Evolutionary conservation across 2,888 invertebrate genomes (phyloP).

Genomic region (Chrysotoxum bicinctum): DNA sequence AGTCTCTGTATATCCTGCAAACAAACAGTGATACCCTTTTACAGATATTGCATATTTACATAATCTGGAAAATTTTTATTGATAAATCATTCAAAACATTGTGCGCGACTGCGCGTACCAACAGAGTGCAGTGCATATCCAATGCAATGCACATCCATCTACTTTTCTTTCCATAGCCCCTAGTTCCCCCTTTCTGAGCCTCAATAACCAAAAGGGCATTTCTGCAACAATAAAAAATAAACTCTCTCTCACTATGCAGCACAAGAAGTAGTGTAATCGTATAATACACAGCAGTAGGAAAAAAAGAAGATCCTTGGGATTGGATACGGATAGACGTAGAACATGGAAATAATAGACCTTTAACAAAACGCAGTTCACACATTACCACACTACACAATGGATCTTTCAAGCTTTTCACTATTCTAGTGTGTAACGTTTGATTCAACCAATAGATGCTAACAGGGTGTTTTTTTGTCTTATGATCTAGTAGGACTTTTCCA

Average conservation of each 20-base stretch:
- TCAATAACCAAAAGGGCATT: background rate
- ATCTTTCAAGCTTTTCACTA: conserved; percentile 41
- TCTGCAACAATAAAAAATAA: background rate
- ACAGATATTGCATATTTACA: conserved; percentile 70
- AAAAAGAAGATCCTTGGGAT: conserved; percentile 18
- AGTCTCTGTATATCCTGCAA: conserved; percentile 25
- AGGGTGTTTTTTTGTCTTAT: conserved; percentile 1
- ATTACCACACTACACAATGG: conserved; percentile 70
- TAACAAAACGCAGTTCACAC: conserved; percentile 73
- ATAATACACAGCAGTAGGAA: background rate
- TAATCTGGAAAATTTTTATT: conserved; percentile 69
- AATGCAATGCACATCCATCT: conserved; percentile 9
- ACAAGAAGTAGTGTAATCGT: background rate
- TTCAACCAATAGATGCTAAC: background rate
- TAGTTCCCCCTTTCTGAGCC: too few relatives aligned
- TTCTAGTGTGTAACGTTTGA: background rate
- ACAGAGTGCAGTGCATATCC: background rate
- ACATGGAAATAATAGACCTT: conserved; percentile 73
- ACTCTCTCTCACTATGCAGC: background rate
- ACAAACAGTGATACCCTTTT: conserved; percentile 72
- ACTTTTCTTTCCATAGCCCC: background rate
- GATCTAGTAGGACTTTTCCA: too few relatives aligned
- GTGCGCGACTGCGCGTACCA: conserved; percentile 10
- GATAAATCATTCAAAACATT: conserved; percentile 68
- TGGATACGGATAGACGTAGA: conserved; percentile 44